These are phyloP conservation scores for Oconnorella tubifera DNA, from an alignment of 2,888 invertebrate species.

Conservation along the genomic window DNA sequence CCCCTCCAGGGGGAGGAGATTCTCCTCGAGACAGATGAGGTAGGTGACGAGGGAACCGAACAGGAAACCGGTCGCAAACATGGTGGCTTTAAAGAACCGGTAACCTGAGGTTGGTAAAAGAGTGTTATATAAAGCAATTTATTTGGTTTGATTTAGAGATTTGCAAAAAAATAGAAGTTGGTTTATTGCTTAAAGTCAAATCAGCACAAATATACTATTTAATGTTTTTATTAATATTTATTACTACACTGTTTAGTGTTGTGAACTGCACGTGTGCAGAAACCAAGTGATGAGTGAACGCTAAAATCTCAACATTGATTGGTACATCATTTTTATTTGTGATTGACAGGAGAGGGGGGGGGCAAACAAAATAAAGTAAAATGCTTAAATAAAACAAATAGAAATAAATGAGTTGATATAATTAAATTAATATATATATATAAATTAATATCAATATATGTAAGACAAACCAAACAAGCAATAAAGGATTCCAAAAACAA, in stretches of 20 bases:
- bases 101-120: slow-evolving; percentile 65
- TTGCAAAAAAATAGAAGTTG: too few relatives aligned
- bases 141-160: not conserved
- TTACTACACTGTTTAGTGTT: not conserved
- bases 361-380: too few relatives aligned
- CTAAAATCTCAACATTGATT: too few relatives aligned
- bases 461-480: slow-evolving; percentile 69
- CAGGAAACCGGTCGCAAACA: slow-evolving; percentile 82
- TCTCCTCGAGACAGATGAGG: slow-evolving; percentile 75
- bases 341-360: too few relatives aligned
- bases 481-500: slow-evolving; percentile 77
- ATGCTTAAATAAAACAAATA: too few relatives aligned
- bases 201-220: not conserved
- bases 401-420: too few relatives aligned
- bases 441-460: not conserved
- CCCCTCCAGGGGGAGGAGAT: slow-evolving; percentile 68
- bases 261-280: too few relatives aligned
- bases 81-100: slow-evolving; percentile 79
- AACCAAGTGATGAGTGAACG: too few relatives aligned
- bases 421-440: too few relatives aligned
- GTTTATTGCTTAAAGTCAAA: not conserved
- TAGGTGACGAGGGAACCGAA: slow-evolving; percentile 79
- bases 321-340: too few relatives aligned
- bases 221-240: not conserved
- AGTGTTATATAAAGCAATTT: not conserved